Conservation (phyloP, 2,113 vertebrate species). For the Phodopus roborovskii region DNA sequence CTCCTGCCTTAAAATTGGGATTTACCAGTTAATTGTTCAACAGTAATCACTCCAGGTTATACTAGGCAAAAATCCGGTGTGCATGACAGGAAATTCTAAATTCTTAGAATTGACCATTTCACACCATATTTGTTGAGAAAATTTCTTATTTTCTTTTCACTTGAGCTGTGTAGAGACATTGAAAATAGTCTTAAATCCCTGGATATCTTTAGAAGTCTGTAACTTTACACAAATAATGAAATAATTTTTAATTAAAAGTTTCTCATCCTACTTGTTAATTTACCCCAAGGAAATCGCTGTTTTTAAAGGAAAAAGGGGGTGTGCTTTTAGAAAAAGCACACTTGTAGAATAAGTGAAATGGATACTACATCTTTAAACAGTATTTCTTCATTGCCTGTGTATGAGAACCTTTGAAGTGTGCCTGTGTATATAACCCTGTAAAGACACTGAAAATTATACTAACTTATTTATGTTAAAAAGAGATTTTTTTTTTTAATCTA, state of each 20-base stretch:
- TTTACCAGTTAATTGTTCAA: slow-evolving; percentile 66
- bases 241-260: slow-evolving; percentile 76
- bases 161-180: slow-evolving; percentile 55
- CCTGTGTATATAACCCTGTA: slow-evolving; percentile 99
- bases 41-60: slow-evolving; percentile 59
- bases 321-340: not conserved
- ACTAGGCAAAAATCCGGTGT: slow-evolving; percentile 49
- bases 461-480: slow-evolving; percentile 99
- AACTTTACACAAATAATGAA: slow-evolving; percentile 70
- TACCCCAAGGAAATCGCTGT: slow-evolving; percentile 70
- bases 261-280: slow-evolving; percentile 67
- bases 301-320: slow-evolving; percentile 53
- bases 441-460: slow-evolving; percentile 99
- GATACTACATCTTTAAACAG: slow-evolving; percentile 90
- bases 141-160: slow-evolving; percentile 30
- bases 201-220: slow-evolving; percentile 61
- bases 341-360: slow-evolving; percentile 77
- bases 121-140: slow-evolving; percentile 33
- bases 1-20: slow-evolving; percentile 49
- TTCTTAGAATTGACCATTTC: slow-evolving; percentile 54
- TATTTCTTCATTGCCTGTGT: slow-evolving; percentile 92
- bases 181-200: slow-evolving; percentile 60
- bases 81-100: not conserved
- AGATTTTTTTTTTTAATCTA: slow-evolving; percentile 92
- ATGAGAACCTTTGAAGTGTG: slow-evolving; percentile 91